Base-by-base conservation (phyloP, 2,888 invertebrate genomes). In the Monopis laevigella region DNA sequence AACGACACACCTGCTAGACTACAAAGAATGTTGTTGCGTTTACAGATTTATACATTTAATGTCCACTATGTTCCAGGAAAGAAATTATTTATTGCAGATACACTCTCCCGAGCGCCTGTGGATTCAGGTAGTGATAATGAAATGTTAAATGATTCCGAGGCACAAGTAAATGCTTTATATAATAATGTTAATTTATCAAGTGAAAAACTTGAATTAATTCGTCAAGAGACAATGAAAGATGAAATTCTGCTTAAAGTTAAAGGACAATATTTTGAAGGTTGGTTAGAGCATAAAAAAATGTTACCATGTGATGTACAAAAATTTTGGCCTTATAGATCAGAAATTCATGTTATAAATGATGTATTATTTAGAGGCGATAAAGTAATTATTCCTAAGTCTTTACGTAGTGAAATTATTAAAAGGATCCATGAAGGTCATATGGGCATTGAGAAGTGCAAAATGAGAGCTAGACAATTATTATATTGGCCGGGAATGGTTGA, bases 61-160 rank as follows among this genome's bases (percentile, higher is more conserved):
- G 45, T 62, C 1, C 40, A 30, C 27, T 54, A 50, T 43, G 43
- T 43, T 19, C 56, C 56, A 1, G 58, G 55, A n/a, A 58, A 51
- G 46, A 45, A 48, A 16, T 39, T 57, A 26, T 46, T 50, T 16
- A 43, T 59, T 17, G 53, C 58, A 4, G 58, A 61, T 43, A 51
- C 57, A 24, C 43, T 62, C 16, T 58, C 57, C 2, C 46, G 58
- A 21, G 46, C 44, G 17, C 43, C 51, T 8, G 46, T 30, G 2
- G 41, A 44, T 18, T 19, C 18, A 14, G 19, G 2, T 42, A 44
- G 39, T 38, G 7, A 8, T 7, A 24, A 26, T 32, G 46, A 48
- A 2, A 28, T 42, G 10, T 24, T 28, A 3, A 11, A 27, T n/a
- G 11, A 27, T 10, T 10, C 11, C 3, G 27, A 27, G 6, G 27